phyloP scores from a whole-genome alignment of 2,113 vertebrate genomes.

The Riparia riparia region DNA sequence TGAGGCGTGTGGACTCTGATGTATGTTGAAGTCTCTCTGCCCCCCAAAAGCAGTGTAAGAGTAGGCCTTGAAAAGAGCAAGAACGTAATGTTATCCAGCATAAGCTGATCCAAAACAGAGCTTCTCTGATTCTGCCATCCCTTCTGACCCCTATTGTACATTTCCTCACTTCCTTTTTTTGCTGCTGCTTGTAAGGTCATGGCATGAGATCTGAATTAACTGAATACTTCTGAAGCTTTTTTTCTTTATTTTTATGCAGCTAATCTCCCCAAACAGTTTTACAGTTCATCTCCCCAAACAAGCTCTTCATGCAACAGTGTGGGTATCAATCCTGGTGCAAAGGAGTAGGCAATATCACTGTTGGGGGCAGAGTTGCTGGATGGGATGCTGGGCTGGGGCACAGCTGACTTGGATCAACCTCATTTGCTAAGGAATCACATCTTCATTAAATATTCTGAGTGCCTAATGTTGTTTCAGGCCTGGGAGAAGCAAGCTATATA shows the following conservation, averaged over 20 bases:
- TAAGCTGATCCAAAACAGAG: background rate
- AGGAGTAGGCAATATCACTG: background rate
- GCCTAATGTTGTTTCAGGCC: background rate
- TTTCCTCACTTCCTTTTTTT: background rate
- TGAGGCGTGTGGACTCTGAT: background rate
- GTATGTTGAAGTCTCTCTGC: background rate
- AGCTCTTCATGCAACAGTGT: background rate
- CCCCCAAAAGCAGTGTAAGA: accelerated
- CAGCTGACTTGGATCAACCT: background rate
- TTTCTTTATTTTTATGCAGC: background rate
- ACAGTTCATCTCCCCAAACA: background rate
- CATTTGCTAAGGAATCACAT: background rate
- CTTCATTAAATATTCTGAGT: background rate
- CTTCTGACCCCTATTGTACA: background rate
- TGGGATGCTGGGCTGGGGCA: background rate
- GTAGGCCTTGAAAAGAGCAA: background rate
- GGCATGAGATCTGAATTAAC: background rate
- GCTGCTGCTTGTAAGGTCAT: background rate
- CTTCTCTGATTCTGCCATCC: background rate
- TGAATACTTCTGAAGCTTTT: background rate
- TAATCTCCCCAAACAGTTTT: background rate
- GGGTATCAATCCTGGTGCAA: background rate
- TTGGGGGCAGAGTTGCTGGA: background rate
- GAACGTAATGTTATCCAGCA: background rate
- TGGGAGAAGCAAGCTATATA: background rate